A percentile compares a stretch with the other conserved stretches of the same genome.
Evolutionary conservation across 2,888 invertebrate genomes (phyloP).

Genomic region (Philhelius pedissequus): DNA sequence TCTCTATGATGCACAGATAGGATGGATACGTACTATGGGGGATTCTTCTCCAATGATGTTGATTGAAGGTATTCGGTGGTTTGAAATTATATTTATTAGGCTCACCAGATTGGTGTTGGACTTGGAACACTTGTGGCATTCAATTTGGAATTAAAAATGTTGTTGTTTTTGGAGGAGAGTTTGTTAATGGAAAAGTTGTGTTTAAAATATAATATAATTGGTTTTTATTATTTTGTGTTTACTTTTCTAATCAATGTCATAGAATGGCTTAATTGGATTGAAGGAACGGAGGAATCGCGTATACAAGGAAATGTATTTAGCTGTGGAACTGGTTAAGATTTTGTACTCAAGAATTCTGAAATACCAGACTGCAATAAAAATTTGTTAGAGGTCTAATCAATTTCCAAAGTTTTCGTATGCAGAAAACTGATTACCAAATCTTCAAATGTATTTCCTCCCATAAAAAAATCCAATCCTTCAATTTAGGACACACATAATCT

Average conservation of each 20-base stretch:
- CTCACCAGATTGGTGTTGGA: not conserved
- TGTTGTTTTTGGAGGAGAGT: not conserved
- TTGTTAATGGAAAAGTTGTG: constrained; percentile 42
- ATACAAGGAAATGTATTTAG: no score
- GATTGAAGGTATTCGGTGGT: constrained; percentile 27
- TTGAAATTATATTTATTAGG: constrained; percentile 7
- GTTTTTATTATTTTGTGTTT: not conserved
- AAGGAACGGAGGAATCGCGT: no score
- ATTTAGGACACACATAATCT: no score
- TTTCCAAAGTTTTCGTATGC: no score
- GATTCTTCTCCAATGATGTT: not conserved
- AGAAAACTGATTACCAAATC: no score
- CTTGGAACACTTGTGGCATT: not conserved
- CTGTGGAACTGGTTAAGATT: no score
- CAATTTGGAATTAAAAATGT: constrained; percentile 9
- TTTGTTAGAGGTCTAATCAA: no score
- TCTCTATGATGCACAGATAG: not conserved
- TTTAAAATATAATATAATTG: constrained; percentile 9
- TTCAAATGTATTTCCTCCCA: no score
- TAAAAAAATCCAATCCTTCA: no score
- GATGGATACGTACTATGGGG: not conserved
- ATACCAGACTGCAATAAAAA: no score
- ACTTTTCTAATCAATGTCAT: not conserved
- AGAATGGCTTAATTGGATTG: not conserved
- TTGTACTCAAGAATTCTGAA: no score